Evolutionary conservation across 2,797 vertebrate species (phyloP).

Genomic region (Hippoglossus hippoglossus): DNA sequence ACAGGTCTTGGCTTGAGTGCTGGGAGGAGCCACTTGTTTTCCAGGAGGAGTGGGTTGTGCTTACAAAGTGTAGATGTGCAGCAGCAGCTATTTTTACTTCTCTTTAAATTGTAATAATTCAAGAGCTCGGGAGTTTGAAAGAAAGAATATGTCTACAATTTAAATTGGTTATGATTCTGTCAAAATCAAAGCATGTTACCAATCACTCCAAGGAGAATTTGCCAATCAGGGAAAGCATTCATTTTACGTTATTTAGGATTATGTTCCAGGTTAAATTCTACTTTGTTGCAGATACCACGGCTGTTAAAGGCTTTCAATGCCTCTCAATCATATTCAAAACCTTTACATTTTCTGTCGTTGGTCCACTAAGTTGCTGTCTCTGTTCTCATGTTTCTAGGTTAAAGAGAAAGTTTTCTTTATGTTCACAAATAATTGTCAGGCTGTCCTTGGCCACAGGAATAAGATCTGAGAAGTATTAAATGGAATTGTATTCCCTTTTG

Average conservation of each 20-base stretch:
- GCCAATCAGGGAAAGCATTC: too few relatives aligned
- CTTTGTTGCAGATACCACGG: background rate
- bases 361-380: background rate
- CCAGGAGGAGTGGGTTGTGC: background rate
- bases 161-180: too few relatives aligned
- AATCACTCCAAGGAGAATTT: too few relatives aligned
- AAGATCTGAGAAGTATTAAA: conserved; percentile 43
- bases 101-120: background rate
- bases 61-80: conserved; percentile 10
- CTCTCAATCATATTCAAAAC: background rate
- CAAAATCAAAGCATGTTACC: too few relatives aligned
- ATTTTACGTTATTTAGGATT: too few relatives aligned
- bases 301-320: background rate
- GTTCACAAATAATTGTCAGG: conserved; percentile 44
- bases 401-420: conserved; percentile 8
- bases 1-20: conserved; percentile 13
- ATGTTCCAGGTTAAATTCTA: too few relatives aligned
- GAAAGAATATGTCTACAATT: too few relatives aligned
- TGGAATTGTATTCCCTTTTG: conserved; percentile 37
- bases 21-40: background rate
- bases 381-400: conserved; percentile 21
- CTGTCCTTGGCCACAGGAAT: conserved; percentile 57
- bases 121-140: too few relatives aligned
- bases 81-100: background rate
- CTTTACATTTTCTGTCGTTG: background rate